Base-by-base conservation (phyloP, 2,888 invertebrate genomes). In the Dryocosmus kuriphilus region DNA sequence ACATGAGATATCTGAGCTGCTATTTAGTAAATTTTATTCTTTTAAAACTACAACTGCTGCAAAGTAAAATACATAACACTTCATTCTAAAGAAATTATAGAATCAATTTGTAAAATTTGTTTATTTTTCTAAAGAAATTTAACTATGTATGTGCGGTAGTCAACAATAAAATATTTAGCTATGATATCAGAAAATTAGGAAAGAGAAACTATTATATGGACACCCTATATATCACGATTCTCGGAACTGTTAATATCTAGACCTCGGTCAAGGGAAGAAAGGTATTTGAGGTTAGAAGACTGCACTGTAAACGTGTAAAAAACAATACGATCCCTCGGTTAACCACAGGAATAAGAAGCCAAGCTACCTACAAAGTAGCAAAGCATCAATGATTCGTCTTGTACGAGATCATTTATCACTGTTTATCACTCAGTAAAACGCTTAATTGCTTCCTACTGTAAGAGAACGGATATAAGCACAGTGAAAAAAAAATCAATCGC, bases 321-420 rank as follows among this genome's bases (percentile, higher is more conserved):
- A 51, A n/a, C n/a, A 19, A n/a, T 51, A n/a, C 7, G n/a, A 51
- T 51, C 51, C 51, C 51, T 51, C n/a, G 51, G 51, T 51, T 51
- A 51, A 51, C 51, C 51, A n/a, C 51, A 51, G 51, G 41, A 41
- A 41, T 51, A n/a, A 51, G n/a, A 51, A 51, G 51, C 9, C n/a
- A n/a, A 51, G 51, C 51, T n/a, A 7, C 51, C n/a, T n/a, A 51
- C 51, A 51, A n/a, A 51, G 51, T n/a, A 8, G 19, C n/a, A 51
- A 51, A 51, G 51, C n/a, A 51, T n/a, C 51, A 51, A 51, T n/a
- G 51, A 51, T n/a, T 51, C 51, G n/a, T 51, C n/a, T 51, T n/a
- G 9, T 51, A n/a, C 51, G 5, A 51, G n/a, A 51, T 51, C n/a
- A 51, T 51, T 51, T 51, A 51, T 51, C 51, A n/a, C 51, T 46